phyloP scores from a whole-genome alignment of 2,113 vertebrate genomes.

The Microtus oregoni region DNA sequence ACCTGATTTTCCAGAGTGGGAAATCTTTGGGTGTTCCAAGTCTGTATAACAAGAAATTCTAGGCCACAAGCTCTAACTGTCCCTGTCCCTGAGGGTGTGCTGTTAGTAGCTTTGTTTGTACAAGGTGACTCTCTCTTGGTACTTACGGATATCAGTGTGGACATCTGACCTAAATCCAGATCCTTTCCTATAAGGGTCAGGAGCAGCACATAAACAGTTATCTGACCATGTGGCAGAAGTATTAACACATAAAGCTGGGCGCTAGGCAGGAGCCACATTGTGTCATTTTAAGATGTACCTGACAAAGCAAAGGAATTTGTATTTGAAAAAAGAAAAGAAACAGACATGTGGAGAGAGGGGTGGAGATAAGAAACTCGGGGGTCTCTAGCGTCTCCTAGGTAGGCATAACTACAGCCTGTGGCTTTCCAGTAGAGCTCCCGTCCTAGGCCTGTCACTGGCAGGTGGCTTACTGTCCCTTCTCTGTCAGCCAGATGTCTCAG shows the following conservation, averaged over 20 bases:
- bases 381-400: neutral
- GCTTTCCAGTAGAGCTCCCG: neutral
- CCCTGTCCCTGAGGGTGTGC: neutral
- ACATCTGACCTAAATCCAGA: conserved; percentile 37
- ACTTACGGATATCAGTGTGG: neutral
- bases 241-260: neutral
- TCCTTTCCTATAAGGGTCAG: neutral
- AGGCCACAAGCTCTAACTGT: neutral
- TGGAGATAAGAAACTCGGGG: neutral
- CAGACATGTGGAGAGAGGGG: neutral
- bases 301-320: conserved; percentile 9
- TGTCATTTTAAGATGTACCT: neutral
- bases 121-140: neutral
- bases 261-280: neutral
- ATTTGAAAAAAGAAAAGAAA: conserved; percentile 33
- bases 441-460: neutral
- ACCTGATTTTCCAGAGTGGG: conserved; percentile 46
- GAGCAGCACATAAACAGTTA: neutral
- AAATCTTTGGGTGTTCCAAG: conserved; percentile 26
- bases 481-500: neutral
- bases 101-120: neutral
- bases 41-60: neutral
- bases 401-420: neutral
- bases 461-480: conserved; percentile 28
- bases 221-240: neutral